Percentiles rank a stretch among this genome's conserved stretches.
Conservation (phyloP, 2,113 vertebrate genomes). For the Lethenteron reissneri region DNA sequence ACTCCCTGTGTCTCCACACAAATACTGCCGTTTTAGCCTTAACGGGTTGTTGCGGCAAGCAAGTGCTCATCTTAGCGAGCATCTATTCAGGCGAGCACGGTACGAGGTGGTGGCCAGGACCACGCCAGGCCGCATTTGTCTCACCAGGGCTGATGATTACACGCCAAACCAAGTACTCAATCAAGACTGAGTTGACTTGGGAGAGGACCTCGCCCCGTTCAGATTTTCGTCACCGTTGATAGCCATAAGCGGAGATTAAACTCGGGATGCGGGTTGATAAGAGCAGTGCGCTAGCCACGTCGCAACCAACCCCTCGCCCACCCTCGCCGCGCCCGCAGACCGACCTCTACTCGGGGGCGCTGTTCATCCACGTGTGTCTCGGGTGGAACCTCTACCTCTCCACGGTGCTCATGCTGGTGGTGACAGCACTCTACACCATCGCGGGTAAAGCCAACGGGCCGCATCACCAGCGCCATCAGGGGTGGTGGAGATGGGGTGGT, state of each 20-base stretch:
- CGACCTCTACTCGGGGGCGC: conserved; percentile 51
- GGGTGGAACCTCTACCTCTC: conserved; percentile 77
- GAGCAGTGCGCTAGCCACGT: neutral
- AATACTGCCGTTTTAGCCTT: neutral
- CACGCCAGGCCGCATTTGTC: no score
- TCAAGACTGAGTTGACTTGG: neutral
- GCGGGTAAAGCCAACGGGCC: conserved; percentile 26
- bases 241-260: neutral
- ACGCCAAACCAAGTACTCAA: neutral
- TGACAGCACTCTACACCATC: conserved; percentile 55
- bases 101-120: no score
- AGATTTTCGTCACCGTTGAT: neutral
- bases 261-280: neutral
- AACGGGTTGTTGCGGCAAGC: neutral
- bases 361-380: conserved; percentile 66
- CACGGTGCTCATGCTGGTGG: conserved; percentile 40
- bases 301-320: neutral
- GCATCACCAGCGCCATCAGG: no score
- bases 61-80: no score
- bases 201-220: neutral
- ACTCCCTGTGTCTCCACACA: neutral
- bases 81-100: no score
- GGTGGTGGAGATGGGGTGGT: no score
- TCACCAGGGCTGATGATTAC: neutral
- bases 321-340: conserved; percentile 24